phyloP scores from a whole-genome alignment of 2,888 invertebrate genomes.

The Drosophila tanythrix region DNA sequence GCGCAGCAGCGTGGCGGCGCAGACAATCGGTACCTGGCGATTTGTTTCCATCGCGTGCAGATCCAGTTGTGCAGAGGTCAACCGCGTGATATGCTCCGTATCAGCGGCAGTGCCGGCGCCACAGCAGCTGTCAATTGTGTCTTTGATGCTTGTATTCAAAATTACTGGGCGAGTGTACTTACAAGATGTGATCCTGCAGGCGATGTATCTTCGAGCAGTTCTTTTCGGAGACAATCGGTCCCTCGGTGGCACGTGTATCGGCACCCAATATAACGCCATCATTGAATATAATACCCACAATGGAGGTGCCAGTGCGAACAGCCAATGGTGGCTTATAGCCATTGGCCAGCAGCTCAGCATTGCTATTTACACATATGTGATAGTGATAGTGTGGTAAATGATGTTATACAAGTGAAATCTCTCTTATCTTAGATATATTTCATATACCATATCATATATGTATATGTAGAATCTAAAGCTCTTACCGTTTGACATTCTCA shows the following conservation, averaged over 20 bases:
- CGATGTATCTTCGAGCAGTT: slow-evolving; percentile 98
- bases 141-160: background rate
- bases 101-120: slow-evolving; percentile 99
- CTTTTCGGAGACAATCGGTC: slow-evolving; percentile 97
- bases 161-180: slow-evolving; percentile 82
- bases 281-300: slow-evolving; percentile 94
- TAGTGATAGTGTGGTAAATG: background rate
- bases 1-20: slow-evolving; percentile 95
- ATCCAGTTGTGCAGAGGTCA: slow-evolving; percentile 96
- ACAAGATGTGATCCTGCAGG: slow-evolving; percentile 95
- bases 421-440: background rate
- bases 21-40: slow-evolving; percentile 93
- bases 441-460: background rate
- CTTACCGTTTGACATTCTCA: slow-evolving; percentile 92
- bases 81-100: slow-evolving; percentile 96
- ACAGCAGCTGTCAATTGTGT: slow-evolving; percentile 89
- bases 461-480: background rate
- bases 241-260: slow-evolving; percentile 98
- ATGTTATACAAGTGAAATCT: background rate
- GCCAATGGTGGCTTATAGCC: slow-evolving; percentile 93
- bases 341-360: slow-evolving; percentile 90
- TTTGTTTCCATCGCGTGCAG: slow-evolving; percentile 96
- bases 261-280: slow-evolving; percentile 99
- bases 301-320: slow-evolving; percentile 98
- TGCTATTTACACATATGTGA: slow-evolving; percentile 87